Percentiles rank a stretch among this genome's conserved stretches.
Evolutionary conservation across 2,797 vertebrate species (phyloP).

Genomic region (Rhodeus uyekii): DNA sequence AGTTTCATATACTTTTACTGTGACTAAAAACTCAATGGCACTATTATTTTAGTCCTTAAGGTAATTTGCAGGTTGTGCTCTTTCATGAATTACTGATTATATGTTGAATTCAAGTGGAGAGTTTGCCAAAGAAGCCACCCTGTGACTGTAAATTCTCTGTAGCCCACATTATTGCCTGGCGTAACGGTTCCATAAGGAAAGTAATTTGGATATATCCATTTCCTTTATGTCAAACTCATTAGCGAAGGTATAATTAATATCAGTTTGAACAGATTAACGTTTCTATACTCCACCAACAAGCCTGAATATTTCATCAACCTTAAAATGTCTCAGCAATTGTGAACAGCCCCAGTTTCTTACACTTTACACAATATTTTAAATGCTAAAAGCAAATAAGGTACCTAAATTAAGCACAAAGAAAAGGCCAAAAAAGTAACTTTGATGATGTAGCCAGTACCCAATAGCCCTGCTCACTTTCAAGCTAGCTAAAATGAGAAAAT

Average conservation of each 20-base stretch:
- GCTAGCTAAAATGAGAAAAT: constrained; percentile 18
- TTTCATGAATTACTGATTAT: constrained; percentile 20
- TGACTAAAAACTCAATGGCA: neutral
- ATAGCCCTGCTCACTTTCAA: constrained; percentile 64
- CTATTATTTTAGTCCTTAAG: neutral
- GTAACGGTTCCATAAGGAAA: neutral
- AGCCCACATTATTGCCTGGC: neutral
- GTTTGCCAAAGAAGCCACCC: neutral
- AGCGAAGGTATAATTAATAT: constrained; percentile 1
- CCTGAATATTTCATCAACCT: neutral
- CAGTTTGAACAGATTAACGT: neutral
- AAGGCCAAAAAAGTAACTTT: constrained; percentile 61
- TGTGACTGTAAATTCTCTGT: neutral
- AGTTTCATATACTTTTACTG: neutral
- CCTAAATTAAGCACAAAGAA: constrained; percentile 44
- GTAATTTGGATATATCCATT: neutral
- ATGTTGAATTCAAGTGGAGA: neutral
- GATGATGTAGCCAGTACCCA: constrained; percentile 53
- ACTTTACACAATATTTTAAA: constrained; percentile 59
- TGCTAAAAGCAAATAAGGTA: constrained; percentile 68
- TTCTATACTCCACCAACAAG: neutral
- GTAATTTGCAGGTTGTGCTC: neutral
- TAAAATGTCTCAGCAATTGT: constrained; percentile 21
- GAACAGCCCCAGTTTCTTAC: constrained; percentile 47
- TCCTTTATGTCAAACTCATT: neutral